phyloP scores from a whole-genome alignment of 2,797 vertebrate genomes.

The Glyptemys insculpta region DNA sequence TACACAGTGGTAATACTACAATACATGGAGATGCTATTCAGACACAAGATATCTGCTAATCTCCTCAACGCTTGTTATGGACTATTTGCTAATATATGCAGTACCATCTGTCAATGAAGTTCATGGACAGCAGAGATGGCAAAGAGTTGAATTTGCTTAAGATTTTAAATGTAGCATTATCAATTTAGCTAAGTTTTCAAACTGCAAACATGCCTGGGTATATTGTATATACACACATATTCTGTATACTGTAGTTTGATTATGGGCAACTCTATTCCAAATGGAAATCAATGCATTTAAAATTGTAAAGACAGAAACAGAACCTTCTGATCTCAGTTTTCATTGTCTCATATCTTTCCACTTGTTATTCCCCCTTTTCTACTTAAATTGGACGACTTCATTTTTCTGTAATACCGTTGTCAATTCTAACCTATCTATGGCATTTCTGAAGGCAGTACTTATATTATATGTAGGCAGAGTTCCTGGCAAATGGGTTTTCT shows the following conservation, averaged over 20 bases:
- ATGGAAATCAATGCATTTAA: not conserved
- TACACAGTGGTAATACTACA: rapidly evolving
- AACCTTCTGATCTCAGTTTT: not conserved
- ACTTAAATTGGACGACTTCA: not conserved
- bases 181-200: too few species aligned
- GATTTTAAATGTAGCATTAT: not conserved
- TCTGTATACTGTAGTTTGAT: not conserved
- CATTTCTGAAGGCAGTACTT: not conserved
- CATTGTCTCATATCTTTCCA: not conserved
- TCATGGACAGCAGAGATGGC: not conserved
- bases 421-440: not conserved
- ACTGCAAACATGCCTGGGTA: rapidly evolving
- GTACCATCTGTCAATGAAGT: not conserved
- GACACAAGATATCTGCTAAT: not conserved
- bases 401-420: not conserved
- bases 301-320: not conserved
- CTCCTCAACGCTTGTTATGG: not conserved
- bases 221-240: not conserved
- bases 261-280: not conserved
- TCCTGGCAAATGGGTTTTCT: not conserved
- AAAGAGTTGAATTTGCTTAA: not conserved
- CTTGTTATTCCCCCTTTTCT: not conserved
- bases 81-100: not conserved
- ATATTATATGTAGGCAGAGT: not conserved
- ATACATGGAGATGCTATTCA: not conserved